A percentile compares a stretch with the other conserved stretches of the same genome.
Conservation (phyloP, 2,113 vertebrate species). For the Argyrosomus japonicus region DNA sequence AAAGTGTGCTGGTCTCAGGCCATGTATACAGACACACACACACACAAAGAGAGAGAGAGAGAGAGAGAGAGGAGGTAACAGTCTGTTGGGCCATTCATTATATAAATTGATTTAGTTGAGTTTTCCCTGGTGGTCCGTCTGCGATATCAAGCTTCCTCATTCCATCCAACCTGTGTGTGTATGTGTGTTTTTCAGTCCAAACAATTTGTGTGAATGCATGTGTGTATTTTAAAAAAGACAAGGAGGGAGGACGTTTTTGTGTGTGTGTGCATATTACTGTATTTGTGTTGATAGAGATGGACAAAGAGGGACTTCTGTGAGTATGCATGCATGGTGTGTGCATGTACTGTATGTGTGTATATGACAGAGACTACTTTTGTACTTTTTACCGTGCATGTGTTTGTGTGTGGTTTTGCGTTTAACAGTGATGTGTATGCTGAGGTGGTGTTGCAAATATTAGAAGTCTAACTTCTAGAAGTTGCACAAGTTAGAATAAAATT, state of each 20-base stretch:
- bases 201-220: not conserved
- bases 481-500: not conserved
- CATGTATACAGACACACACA: slow-evolving; percentile 28
- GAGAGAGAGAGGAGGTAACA: slow-evolving; percentile 31
- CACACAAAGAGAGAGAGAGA: slow-evolving; percentile 6
- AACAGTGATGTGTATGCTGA: not conserved
- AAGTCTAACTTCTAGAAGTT: not conserved
- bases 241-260: not conserved
- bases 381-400: not conserved
- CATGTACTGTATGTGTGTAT: not conserved
- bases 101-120: slow-evolving; percentile 80
- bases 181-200: slow-evolving; percentile 25
- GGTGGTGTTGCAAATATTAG: not conserved
- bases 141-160: slow-evolving; percentile 66
- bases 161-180: slow-evolving; percentile 45
- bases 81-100: slow-evolving; percentile 77
- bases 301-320: not conserved
- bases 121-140: slow-evolving; percentile 69
- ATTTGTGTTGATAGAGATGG: not conserved
- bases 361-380: not conserved
- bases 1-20: slow-evolving; percentile 75
- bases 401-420: not conserved
- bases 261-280: not conserved
- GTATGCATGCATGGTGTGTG: not conserved
- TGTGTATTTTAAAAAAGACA: slow-evolving; percentile 6